phyloP scores from a whole-genome alignment of 2,113 vertebrate species.

The Neotoma lepida region DNA sequence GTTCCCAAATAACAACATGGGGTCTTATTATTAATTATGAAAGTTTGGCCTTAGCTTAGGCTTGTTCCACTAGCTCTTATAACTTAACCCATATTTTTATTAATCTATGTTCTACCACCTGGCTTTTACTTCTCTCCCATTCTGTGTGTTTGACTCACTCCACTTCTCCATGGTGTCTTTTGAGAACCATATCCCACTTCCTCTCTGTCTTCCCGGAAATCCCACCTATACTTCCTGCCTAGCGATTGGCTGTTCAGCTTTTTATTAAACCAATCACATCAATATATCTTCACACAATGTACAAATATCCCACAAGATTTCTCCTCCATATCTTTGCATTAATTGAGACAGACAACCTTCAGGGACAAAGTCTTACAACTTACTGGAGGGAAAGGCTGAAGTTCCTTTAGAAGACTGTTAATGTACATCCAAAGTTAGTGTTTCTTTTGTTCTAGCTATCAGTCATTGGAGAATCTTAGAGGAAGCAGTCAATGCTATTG shows the following conservation, averaged over 20 bases:
- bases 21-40: background rate
- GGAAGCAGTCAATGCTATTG: background rate
- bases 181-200: background rate
- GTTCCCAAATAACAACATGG: background rate
- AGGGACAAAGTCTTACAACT: background rate
- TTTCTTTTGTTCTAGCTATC: background rate
- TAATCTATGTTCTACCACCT: background rate
- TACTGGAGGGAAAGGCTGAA: background rate
- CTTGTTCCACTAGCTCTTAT: background rate
- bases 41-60: no score
- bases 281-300: background rate
- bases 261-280: background rate
- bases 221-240: no score
- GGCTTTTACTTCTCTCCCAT: background rate
- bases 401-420: background rate
- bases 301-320: background rate
- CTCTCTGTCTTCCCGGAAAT: background rate
- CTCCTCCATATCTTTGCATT: background rate
- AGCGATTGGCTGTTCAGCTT: background rate
- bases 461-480: background rate
- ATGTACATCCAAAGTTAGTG: background rate
- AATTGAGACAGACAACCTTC: background rate
- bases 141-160: background rate
- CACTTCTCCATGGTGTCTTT: no score
- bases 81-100: background rate